Conservation (phyloP, 2,113 vertebrate genomes). For the Mesembrinibis cayennensis region DNA sequence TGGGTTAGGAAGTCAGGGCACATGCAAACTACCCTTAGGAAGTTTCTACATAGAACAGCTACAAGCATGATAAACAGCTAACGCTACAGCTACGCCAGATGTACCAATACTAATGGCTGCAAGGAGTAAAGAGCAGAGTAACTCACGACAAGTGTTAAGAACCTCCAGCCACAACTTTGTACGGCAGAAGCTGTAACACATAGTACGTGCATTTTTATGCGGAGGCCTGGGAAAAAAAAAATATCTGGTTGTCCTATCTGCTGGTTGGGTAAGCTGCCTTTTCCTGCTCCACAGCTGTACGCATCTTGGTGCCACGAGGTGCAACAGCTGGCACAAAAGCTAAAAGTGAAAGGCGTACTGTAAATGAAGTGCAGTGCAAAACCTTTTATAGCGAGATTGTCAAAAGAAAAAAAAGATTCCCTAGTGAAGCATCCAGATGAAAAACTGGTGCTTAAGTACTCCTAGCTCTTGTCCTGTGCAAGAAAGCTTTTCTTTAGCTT, state of each 20-base stretch:
- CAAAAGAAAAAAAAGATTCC: not conserved
- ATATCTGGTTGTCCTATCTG: not conserved
- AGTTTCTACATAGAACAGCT: not conserved
- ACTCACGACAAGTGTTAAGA: not conserved
- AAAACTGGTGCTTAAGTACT: not conserved
- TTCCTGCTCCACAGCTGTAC: not conserved
- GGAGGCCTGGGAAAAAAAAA: not conserved
- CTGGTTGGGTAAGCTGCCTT: not conserved
- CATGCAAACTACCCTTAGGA: not conserved
- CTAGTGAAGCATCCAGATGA: not conserved
- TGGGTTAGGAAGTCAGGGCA: not conserved
- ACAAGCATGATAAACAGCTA: not conserved
- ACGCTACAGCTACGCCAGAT: not conserved
- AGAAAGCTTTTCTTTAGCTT: not conserved
- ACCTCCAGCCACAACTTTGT: not conserved
- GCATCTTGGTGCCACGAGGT: not conserved
- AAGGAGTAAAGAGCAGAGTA: not conserved
- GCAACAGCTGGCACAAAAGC: not conserved
- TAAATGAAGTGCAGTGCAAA: not conserved
- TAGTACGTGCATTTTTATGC: rapidly evolving
- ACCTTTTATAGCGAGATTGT: rapidly evolving
- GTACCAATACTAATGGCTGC: not conserved
- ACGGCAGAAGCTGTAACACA: not conserved
- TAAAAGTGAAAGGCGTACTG: not conserved
- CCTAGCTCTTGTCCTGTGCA: not conserved